These are phyloP conservation scores for Alligator mississippiensis DNA, from an alignment of 2,113 vertebrate species.

Conservation along the genomic window DNA sequence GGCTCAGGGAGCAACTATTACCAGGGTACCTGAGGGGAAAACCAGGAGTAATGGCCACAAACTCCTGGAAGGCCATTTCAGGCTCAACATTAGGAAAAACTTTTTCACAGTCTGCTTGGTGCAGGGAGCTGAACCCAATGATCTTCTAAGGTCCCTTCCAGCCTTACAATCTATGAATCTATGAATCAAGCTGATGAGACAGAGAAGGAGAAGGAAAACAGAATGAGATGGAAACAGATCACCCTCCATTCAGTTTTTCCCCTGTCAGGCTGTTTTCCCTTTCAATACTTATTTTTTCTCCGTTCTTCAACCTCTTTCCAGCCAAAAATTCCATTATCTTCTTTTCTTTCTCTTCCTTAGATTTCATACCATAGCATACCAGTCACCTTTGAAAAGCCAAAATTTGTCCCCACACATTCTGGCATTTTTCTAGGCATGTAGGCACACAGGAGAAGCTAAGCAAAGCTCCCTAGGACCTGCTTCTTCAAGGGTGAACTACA, in stretches of 20 bases:
- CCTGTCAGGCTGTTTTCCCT: not conserved
- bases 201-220: fast-evolving
- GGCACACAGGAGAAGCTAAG: not conserved
- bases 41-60: no score
- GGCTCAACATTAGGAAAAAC: no score
- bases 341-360: not conserved
- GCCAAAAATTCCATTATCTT: not conserved
- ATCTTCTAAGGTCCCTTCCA: no score
- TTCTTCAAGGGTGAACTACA: not conserved
- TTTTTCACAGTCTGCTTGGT: not conserved
- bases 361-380: not conserved
- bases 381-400: not conserved
- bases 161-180: not conserved
- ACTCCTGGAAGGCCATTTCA: no score
- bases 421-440: not conserved
- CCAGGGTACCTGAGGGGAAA: no score
- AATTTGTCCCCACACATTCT: not conserved
- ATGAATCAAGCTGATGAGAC: not conserved
- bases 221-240: not conserved
- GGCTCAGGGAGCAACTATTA: no score
- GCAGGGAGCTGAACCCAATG: not conserved
- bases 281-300: not conserved
- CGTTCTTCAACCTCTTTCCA: not conserved
- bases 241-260: not conserved
- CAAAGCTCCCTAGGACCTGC: not conserved